Evolutionary conservation across 1,140 invertebrate species (phyloP), one percentile per base, ranked within the genome.

Genomic region (Paralvinella palmiformis): DNA sequence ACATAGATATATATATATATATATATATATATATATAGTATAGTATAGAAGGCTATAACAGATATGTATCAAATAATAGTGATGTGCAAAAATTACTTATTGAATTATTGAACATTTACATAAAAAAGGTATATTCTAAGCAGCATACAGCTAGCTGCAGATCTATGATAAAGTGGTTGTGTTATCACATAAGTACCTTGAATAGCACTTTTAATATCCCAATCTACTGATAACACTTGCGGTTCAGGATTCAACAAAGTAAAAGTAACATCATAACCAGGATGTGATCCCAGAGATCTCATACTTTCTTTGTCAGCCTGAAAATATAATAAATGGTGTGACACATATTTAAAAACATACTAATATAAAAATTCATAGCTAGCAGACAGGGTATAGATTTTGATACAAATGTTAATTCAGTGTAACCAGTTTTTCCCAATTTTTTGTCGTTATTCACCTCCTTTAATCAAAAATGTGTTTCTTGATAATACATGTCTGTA

Each of bases 221-320:
- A 88, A n/a, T 85, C 70, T n/a, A 89, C 81, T 67, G 85, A 80
- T 7, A 89, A 67, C 37, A 85, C 80, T 48, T 88, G 85, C 7
- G 91, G 90, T 69, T 89, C 84, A 1, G 90, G 89, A 78, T 89
- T 88, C 1, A 91, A 83, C 5, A 91, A 76, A 1, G 88, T 90
- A 15, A 92, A 84, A 20, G 90, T 82, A 27, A 92, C 77, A 74
- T 91, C 89, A 75, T 91, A 91, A 6, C 85, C 84, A 6, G 84
- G 57, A 53, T 73, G 65, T 31, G 69, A 78, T 32, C 69, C 65
- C 15, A 77, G 64, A 15, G 74, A 74, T 55, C 77, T 66, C 73
- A 79, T 75, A 56, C 72, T 78, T 37, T 74, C 73, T 69, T 80
- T 79, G 63, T 79, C 75, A 41, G 75, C 73, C 71, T 79, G 55